A percentile compares a stretch with the other conserved stretches of the same genome.
Evolutionary conservation across 2,113 vertebrate genomes (phyloP).

Genomic region (Bufo gargarizans): DNA sequence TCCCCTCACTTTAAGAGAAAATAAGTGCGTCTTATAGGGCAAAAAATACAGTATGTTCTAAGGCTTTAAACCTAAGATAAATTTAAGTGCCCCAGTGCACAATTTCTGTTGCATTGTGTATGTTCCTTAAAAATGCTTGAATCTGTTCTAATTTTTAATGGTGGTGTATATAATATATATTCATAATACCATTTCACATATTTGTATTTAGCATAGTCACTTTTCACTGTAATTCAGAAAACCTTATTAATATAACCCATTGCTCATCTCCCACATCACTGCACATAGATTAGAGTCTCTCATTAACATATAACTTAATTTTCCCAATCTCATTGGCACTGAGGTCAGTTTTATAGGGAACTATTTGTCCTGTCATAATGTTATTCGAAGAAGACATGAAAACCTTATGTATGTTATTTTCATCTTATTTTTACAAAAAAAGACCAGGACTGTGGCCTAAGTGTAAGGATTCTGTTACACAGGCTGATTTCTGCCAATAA

Average conservation of each 20-base stretch:
- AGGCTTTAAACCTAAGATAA: constrained; percentile 20
- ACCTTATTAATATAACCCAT: background rate
- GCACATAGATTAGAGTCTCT: too few species aligned
- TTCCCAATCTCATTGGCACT: background rate
- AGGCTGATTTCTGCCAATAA: too few species aligned
- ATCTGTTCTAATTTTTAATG: background rate
- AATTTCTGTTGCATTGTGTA: background rate
- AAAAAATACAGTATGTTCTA: background rate
- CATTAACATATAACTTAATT: too few species aligned
- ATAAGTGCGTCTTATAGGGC: too few species aligned
- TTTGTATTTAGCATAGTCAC: background rate
- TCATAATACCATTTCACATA: background rate
- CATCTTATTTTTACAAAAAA: too few species aligned
- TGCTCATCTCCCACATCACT: too few species aligned
- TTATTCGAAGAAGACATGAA: too few species aligned
- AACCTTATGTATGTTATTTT: too few species aligned
- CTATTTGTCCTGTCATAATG: too few species aligned
- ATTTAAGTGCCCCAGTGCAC: background rate
- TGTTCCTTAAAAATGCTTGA: background rate
- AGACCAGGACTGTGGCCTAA: too few species aligned
- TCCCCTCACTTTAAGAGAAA: too few species aligned
- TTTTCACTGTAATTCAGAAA: background rate
- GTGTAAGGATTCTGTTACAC: too few species aligned
- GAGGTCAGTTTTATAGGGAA: background rate
- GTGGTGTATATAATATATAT: background rate